Conservation (phyloP, 2,113 vertebrate genomes). For the Tichodroma muraria region DNA sequence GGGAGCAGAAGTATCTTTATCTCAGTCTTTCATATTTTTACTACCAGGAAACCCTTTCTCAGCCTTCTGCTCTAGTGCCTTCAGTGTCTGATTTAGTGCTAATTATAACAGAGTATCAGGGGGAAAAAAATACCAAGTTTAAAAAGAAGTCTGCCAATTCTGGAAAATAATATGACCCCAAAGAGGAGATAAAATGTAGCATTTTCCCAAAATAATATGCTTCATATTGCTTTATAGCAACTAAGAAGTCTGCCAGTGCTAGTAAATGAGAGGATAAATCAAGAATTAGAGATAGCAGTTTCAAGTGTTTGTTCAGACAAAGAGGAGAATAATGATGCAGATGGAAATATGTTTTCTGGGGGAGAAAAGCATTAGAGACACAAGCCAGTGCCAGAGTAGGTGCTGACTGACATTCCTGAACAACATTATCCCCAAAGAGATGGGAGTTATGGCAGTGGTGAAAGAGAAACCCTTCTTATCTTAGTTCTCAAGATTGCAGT, state of each 20-base stretch:
- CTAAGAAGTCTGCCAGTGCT: not conserved
- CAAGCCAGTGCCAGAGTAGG: not conserved
- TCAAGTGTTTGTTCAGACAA: not conserved
- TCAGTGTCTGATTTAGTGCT: slow-evolving; percentile 41
- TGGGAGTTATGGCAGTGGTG: not conserved
- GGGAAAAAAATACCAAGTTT: not conserved
- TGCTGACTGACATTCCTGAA: not conserved
- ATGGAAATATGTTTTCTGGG: not conserved
- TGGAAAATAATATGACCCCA: slow-evolving; percentile 32
- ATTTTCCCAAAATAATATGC: slow-evolving; percentile 22
- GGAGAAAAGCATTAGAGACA: not conserved
- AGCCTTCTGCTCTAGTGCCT: slow-evolving; percentile 41
- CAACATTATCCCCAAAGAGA: not conserved
- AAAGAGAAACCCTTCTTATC: not conserved
- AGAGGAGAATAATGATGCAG: not conserved
- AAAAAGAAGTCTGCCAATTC: slow-evolving; percentile 33
- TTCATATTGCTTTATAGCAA: not conserved
- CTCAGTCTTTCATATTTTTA: slow-evolving; percentile 40
- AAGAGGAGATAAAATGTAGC: not conserved
- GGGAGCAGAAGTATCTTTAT: slow-evolving; percentile 41
- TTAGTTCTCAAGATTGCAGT: not conserved
- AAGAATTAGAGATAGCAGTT: not conserved
- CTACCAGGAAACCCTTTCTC: slow-evolving; percentile 35
- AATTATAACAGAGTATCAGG: slow-evolving; percentile 24
- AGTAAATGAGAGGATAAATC: not conserved